A percentile compares a stretch with the other conserved stretches of the same genome.
Conservation (phyloP, 1,140 invertebrate genomes). For the Apolygus lucorum region DNA sequence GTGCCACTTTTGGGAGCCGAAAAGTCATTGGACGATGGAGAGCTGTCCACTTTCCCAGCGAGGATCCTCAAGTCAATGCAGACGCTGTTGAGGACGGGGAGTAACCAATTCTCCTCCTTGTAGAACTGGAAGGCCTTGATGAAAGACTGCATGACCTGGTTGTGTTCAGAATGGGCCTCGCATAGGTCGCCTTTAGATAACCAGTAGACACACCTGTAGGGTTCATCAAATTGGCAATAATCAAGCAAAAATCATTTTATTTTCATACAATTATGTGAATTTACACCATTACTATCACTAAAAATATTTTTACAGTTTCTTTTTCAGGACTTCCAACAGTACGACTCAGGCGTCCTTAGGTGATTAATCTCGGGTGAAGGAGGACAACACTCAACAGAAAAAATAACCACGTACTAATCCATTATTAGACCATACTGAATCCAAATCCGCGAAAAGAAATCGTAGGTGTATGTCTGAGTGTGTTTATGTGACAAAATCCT, state of each 20-base stretch:
- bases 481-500: too few relatives aligned
- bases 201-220: conserved; percentile 51
- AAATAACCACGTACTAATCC: too few relatives aligned
- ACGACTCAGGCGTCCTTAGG: too few relatives aligned
- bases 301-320: neutral
- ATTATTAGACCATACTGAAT: too few relatives aligned
- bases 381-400: too few relatives aligned
- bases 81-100: conserved; percentile 81
- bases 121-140: conserved; percentile 75
- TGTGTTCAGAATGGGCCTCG: conserved; percentile 71
- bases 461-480: too few relatives aligned
- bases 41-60: conserved; percentile 66
- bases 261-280: neutral
- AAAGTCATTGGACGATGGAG: conserved; percentile 26
- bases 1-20: conserved; percentile 29
- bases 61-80: conserved; percentile 81
- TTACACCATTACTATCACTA: neutral
- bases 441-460: too few relatives aligned
- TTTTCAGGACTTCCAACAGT: neutral
- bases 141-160: conserved; percentile 63
- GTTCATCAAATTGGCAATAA: too few relatives aligned
- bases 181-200: conserved; percentile 56
- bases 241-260: conserved; percentile 34
- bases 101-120: conserved; percentile 93
- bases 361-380: too few relatives aligned